Percentiles rank a stretch among this genome's conserved stretches.
phyloP scores from a whole-genome alignment of 2,113 vertebrate species.

The Plectropomus leopardus region DNA sequence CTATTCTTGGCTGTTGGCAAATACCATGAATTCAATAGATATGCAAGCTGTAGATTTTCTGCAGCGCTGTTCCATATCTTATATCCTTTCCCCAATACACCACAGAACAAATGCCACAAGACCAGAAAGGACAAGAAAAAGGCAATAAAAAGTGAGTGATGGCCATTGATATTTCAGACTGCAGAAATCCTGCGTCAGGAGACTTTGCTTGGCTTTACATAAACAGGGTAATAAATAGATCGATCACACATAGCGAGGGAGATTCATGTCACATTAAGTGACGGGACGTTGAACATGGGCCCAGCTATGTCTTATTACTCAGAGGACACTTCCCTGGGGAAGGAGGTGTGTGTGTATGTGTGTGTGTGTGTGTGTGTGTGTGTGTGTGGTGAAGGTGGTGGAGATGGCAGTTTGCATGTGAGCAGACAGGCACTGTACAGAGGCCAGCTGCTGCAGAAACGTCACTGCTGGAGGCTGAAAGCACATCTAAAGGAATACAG shows the following conservation, averaged over 20 bases:
- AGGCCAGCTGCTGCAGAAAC: constrained; percentile 42
- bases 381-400: background rate
- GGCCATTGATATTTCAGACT: constrained; percentile 79
- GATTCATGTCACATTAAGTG: constrained; percentile 80
- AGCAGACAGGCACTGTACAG: background rate
- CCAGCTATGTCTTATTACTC: constrained; percentile 76
- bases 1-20: background rate
- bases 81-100: constrained; percentile 34
- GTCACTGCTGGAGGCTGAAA: constrained; percentile 27
- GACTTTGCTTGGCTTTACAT: constrained; percentile 81
- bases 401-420: constrained; percentile 31
- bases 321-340: constrained; percentile 50
- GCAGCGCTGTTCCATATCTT: constrained; percentile 35
- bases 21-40: constrained; percentile 7
- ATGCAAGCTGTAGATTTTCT: constrained; percentile 31
- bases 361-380: constrained; percentile 45
- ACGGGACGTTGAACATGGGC: constrained; percentile 69
- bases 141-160: constrained; percentile 80
- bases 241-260: constrained; percentile 76
- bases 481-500: background rate
- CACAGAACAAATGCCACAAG: constrained; percentile 70
- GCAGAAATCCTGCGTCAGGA: constrained; percentile 65
- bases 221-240: constrained; percentile 85
- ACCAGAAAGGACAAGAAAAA: constrained; percentile 61
- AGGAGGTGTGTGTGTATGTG: constrained; percentile 14